Evolutionary conservation across 2,113 vertebrate genomes (phyloP), one percentile per base, ranked within the genome.

Genomic region (Dissostichus mawsoni): DNA sequence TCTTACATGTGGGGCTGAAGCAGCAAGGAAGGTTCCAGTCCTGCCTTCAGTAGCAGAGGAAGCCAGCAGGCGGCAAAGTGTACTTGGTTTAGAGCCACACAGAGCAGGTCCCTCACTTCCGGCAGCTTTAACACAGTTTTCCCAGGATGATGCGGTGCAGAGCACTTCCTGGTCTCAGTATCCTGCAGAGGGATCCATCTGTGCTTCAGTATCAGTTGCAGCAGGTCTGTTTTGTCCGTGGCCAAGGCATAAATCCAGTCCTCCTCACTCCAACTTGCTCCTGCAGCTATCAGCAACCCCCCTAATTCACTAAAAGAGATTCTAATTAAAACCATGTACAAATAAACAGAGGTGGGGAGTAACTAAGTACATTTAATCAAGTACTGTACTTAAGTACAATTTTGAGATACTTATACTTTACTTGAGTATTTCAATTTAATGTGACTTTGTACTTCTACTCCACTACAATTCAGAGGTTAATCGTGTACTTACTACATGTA

Each of bases 41-140:
- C 98, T 5, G 96, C 95, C 77, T 95, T 89, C 5, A 99, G 92
- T 11, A 99, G 93, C 76, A 89, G 87, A 23, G 98, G 96, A 80
- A 99, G 92, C 98, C 98, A 99, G 33, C 95, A 86, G 55, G 77
- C 64, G 5, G 93, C 90, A 45, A 76, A 83, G 11, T 61, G 20
- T 2, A 84, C 47, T 14, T 89, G 79, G 10, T 45, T 64, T 12
- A 90, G 69, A 0, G 89, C 89, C 74, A 83, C 88, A 0, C 74
- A 70, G 50, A 93, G 58, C 66, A 96, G 76, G 2, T 48, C 83
- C 18, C 62, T 62, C 17, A 94, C 29, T 23, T 92, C 93, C 56
- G 62, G 48, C 23, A 41, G 65, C 50, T 53, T 83, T 1, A 78
- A 48, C 53, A 5, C 36, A 1, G 5, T 64, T 63, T 74, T 71